Evolutionary conservation across 2,888 invertebrate genomes (phyloP), one percentile per base, ranked within the genome.

Genomic region (Papilio elwesi): DNA sequence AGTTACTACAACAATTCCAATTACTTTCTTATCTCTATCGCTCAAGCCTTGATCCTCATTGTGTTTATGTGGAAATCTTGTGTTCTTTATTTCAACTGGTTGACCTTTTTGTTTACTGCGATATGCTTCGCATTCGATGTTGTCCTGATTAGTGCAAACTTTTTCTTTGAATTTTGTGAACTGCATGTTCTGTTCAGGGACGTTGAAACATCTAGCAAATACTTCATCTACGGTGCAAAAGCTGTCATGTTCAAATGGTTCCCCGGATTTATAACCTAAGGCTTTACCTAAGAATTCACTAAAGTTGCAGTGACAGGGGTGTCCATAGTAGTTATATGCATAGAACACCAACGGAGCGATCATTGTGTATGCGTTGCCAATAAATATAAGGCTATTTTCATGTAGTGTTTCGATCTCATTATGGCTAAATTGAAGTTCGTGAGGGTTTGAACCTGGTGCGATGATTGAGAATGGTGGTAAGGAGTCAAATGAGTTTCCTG

Each of bases 131-230:
- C 96, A 96, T 76, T 93, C 88, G 48, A 96, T 94, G 13, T 88
- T 88, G 12, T 90, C 75, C 67, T 87, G 88, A 9, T 90, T 90
- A 6, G 86, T 91, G 79, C 96, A 96, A 15, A 96, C 94, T 62
- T 94, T 87, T 57, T 94, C 91, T 0, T 95, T 94, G 81, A 95
- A 96, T 78, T 96, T 96, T 57, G 91, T 83, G 81, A 96, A 94
- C 70, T 94, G 85, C 83, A 96, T 94, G 74, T 95, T 95, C 62
- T 95, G 96, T 78, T 95, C 94, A 0, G 94, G 94, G 9, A 96
- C 90, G 74, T 95, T 95, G 81, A 96, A 96, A 82, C 97, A 97
- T 55, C 92, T 90, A 6, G 96, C 95, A 26, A 96, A 87, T 57
- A 94, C 86, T 73, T 93, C 88, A 72, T 94, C 93, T 0, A 96